phyloP scores from a whole-genome alignment of 2,888 invertebrate genomes.

The Leptothorax acervorum region DNA sequence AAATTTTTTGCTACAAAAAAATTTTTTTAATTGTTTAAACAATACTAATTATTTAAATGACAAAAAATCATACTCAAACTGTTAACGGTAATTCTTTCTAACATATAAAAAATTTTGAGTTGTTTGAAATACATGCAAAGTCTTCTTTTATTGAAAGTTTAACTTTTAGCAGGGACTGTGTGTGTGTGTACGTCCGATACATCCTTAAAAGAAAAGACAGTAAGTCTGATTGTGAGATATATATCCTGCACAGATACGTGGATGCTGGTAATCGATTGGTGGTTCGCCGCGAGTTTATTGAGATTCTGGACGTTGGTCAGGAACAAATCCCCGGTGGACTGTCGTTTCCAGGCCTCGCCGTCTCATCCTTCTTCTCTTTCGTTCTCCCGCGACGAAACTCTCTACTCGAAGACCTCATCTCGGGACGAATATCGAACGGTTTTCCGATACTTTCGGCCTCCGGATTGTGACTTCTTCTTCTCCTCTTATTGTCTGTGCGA shows the following conservation, averaged over 20 bases:
- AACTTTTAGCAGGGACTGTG: too few species aligned
- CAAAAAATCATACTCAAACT: too few species aligned
- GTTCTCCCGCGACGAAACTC: constrained; percentile 11
- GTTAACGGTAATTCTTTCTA: too few species aligned
- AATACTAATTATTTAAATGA: too few species aligned
- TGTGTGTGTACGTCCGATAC: too few species aligned
- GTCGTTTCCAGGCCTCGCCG: constrained; percentile 12
- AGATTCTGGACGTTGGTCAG: constrained; percentile 22
- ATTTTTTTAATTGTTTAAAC: too few species aligned
- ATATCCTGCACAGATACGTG: not conserved
- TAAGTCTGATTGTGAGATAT: not conserved
- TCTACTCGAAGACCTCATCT: constrained; percentile 9
- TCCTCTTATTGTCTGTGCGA: constrained; percentile 7
- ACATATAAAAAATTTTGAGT: too few species aligned
- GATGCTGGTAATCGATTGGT: constrained; percentile 20
- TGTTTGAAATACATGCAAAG: too few species aligned
- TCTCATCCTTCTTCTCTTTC: not conserved
- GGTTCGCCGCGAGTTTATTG: constrained; percentile 42
- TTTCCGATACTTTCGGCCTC: constrained; percentile 43
- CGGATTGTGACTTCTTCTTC: not conserved
- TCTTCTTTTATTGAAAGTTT: too few species aligned
- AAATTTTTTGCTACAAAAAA: too few species aligned
- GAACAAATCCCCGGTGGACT: constrained; percentile 36
- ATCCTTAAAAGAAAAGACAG: not conserved
- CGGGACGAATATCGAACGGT: constrained; percentile 37